Percentiles rank a stretch among this genome's conserved stretches.
These are phyloP conservation scores for Syngnathus acus DNA, from an alignment of 2,797 vertebrate species.

Conservation along the genomic window DNA sequence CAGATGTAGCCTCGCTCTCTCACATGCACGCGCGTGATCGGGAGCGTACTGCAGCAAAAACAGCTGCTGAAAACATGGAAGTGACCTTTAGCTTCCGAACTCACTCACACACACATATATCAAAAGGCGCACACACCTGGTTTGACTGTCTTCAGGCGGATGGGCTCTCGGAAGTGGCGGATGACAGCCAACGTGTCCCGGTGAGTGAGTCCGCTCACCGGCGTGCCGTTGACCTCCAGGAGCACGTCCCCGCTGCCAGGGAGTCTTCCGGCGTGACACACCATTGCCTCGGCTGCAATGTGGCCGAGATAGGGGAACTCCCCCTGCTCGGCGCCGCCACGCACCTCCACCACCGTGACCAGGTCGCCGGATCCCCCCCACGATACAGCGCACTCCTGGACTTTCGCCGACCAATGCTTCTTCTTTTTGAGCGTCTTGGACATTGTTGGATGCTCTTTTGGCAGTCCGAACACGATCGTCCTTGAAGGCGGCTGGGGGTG, in stretches of 20 bases:
- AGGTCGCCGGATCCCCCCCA: constrained; percentile 80
- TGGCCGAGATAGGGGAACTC: constrained; percentile 84
- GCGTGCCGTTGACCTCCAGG: constrained; percentile 94
- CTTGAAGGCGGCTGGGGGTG: constrained; percentile 25
- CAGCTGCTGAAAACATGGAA: constrained; percentile 2
- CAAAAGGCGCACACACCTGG: constrained; percentile 72
- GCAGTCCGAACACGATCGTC: constrained; percentile 33
- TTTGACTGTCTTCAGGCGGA: constrained; percentile 89
- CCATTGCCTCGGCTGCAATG: constrained; percentile 61
- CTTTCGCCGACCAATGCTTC: constrained; percentile 92
- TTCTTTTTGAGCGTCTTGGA: constrained; percentile 95
- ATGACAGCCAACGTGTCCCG: constrained; percentile 90
- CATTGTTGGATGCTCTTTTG: constrained; percentile 60
- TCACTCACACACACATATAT: constrained; percentile 10
- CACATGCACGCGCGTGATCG: background rate
- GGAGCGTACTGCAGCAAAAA: constrained; percentile 10
- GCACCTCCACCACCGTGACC: constrained; percentile 68
- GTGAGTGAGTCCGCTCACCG: constrained; percentile 92
- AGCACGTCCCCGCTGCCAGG: constrained; percentile 84
- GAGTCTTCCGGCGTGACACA: constrained; percentile 73
- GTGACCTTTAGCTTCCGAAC: constrained; percentile 5
- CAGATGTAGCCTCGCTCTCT: constrained; percentile 9
- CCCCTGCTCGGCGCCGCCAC: constrained; percentile 83
- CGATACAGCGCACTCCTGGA: constrained; percentile 87
- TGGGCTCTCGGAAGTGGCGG: constrained; percentile 89